Conservation (phyloP, 2,888 invertebrate species). For the Danaus chrysippus region DNA sequence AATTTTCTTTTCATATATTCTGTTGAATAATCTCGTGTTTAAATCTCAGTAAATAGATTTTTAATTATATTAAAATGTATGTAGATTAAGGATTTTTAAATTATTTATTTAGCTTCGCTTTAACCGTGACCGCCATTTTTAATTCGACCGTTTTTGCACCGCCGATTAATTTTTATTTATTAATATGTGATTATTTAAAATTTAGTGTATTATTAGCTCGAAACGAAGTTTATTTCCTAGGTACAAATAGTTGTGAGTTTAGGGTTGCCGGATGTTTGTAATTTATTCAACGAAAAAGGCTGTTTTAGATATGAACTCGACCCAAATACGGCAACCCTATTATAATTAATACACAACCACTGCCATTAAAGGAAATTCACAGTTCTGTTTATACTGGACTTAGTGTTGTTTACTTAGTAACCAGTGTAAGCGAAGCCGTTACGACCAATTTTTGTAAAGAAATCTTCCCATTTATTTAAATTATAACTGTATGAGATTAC, state of each 20-base stretch:
- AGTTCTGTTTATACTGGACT: not conserved
- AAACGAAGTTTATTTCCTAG: not conserved
- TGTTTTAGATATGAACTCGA: not conserved
- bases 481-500: too few relatives aligned
- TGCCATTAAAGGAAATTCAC: not conserved
- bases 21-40: not conserved
- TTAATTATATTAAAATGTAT: not conserved
- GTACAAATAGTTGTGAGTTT: not conserved
- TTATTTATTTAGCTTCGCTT: slow-evolving; percentile 16
- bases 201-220: not conserved
- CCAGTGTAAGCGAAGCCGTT: not conserved
- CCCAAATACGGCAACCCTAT: not conserved
- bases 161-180: slow-evolving; percentile 26
- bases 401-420: not conserved
- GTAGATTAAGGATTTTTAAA: slow-evolving; percentile 15
- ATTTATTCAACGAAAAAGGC: not conserved
- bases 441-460: not conserved
- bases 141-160: slow-evolving; percentile 21
- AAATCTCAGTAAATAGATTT: not conserved
- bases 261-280: not conserved
- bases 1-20: not conserved
- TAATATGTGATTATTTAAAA: slow-evolving; percentile 4
- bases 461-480: not conserved
- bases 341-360: not conserved
- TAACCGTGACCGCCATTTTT: not conserved